Base-by-base conservation (phyloP, 64 coral and sea anemone genomes). In the Montipora cactus region DNA sequence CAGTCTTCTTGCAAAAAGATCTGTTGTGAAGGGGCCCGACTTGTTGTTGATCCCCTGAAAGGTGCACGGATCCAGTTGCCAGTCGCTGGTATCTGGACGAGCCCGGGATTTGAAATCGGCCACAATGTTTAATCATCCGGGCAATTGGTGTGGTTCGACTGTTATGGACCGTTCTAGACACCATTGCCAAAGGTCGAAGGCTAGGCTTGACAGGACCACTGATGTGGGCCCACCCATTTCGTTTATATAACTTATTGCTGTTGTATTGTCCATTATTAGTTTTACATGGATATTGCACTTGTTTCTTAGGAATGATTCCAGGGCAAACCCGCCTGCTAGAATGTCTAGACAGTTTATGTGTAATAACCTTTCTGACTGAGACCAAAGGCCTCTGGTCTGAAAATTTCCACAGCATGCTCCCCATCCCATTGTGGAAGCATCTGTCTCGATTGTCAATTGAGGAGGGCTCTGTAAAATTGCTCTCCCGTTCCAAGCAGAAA, bases 1-100 rank as follows among this genome's bases (percentile, higher is more conserved):
- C 14, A 87, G 82, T 37, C 66, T 47, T 37, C 64, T 87, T 16
- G 84, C 84, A 45, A 87, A 87, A 44, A 87, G 84, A 74, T 87
- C 84, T 62, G 25, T 51, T 68, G 44, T 22, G 50, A 49, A 74
- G 0, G 84, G 48, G 23, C 58, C 23, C 25, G 16, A 21, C 3
- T 70, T 44, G 37, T 37, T 37, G 37, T 37, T 37, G 37, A 37
- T 37, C 37, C 37, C 37, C 37, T 37, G 71, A 50, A 78, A 78
- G 19, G 10, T 78, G 28, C 3, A 44, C 47, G 84, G 62, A 49
- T 87, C 22, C 46, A 87, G 28, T 19, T 23, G 67, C 84, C 84
- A 87, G 14, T 50, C 84, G 82, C 57, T 37, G 20, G 50, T 53
- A 19, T 82, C 80, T 52, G 5, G 44, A 16, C 13, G 20, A 8